phyloP scores from a whole-genome alignment of 2,888 invertebrate species.

The Polylopha cassiicola region DNA sequence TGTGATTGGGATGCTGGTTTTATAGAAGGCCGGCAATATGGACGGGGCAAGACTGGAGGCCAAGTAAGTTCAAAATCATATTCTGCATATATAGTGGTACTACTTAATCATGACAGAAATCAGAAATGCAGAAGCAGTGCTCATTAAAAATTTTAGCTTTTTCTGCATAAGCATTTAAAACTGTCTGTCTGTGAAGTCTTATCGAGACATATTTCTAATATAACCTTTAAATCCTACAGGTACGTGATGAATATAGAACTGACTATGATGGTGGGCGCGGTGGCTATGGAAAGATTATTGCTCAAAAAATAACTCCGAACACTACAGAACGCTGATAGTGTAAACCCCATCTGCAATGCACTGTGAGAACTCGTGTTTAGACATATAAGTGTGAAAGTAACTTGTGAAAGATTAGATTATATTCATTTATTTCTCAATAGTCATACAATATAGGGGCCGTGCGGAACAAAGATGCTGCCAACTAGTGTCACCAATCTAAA shows the following conservation, averaged over 20 bases:
- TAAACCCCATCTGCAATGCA: not conserved
- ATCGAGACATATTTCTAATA: no score
- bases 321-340: conserved; percentile 68
- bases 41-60: conserved; percentile 98
- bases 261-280: conserved; percentile 98
- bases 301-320: conserved; percentile 85
- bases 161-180: no score
- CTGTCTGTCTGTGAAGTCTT: no score
- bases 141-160: no score
- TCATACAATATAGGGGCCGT: no score
- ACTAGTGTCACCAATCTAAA: no score
- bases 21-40: conserved; percentile 98
- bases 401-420: conserved; percentile 46
- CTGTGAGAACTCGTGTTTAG: conserved; percentile 1
- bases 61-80: conserved; percentile 79
- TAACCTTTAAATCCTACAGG: no score
- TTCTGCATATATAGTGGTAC: not conserved
- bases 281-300: conserved; percentile 96
- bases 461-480: no score
- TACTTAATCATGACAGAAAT: not conserved
- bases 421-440: no score
- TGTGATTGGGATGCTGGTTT: conserved; percentile 99
- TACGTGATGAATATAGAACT: conserved; percentile 97
- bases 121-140: no score
- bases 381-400: conserved; percentile 23